phyloP scores from a whole-genome alignment of 2,113 vertebrate genomes.

The Andinoacara biseriatus region DNA sequence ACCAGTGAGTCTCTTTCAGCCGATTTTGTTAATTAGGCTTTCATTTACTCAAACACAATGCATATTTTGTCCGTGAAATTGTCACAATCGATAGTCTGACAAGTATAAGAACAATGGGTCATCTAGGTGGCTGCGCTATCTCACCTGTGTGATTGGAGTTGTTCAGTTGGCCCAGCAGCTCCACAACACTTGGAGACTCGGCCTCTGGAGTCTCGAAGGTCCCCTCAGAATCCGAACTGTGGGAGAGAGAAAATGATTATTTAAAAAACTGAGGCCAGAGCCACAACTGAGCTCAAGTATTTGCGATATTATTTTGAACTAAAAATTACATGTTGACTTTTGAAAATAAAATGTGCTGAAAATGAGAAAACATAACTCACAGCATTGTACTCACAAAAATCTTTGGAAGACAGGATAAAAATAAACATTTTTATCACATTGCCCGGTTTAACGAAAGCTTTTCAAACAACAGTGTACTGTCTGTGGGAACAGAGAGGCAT shows the following conservation, averaged over 20 bases:
- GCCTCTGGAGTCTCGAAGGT: constrained; percentile 94
- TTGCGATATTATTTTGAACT: background rate
- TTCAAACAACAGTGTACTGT: constrained; percentile 10
- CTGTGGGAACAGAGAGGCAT: constrained; percentile 11
- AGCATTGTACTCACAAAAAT: background rate
- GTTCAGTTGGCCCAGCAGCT: constrained; percentile 71
- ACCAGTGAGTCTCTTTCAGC: background rate
- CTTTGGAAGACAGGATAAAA: background rate
- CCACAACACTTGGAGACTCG: constrained; percentile 86
- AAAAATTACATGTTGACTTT: background rate
- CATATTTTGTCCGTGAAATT: background rate
- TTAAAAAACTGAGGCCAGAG: background rate
- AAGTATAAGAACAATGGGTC: background rate
- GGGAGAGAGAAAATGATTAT: constrained; percentile 29
- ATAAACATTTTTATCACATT: background rate
- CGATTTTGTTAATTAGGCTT: background rate
- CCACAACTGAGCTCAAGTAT: background rate
- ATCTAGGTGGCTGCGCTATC: background rate
- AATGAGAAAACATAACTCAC: background rate
- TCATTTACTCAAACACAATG: background rate
- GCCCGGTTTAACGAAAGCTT: background rate
- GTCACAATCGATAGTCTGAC: background rate
- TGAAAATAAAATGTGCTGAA: constrained; percentile 7
- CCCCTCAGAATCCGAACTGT: constrained; percentile 94
- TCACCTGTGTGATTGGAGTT: constrained; percentile 80